These are phyloP conservation scores for Drosophila malerkotliana DNA, from an alignment of 1,140 invertebrate genomes.

Conservation along the genomic window DNA sequence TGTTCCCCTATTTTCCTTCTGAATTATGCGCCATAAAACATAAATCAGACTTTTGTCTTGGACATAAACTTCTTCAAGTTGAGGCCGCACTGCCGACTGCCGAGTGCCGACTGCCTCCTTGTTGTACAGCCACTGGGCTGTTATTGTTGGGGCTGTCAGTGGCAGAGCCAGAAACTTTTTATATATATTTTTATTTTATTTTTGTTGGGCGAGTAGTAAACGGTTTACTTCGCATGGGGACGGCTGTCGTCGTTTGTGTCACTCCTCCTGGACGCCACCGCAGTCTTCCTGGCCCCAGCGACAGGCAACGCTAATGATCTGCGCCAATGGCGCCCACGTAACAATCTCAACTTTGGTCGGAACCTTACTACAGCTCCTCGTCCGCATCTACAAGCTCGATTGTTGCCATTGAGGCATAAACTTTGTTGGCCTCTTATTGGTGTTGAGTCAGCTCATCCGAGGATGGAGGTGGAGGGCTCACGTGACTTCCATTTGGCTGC, in stretches of 20 bases:
- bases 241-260: constrained; percentile 53
- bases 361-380: neutral
- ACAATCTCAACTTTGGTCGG: constrained; percentile 17
- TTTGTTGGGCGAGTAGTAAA: constrained; percentile 34
- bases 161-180: constrained; percentile 44
- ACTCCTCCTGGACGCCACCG: constrained; percentile 11
- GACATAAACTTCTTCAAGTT: constrained; percentile 50
- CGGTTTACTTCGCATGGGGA: constrained; percentile 37
- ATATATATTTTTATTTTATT: constrained; percentile 44
- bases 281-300: constrained; percentile 8
- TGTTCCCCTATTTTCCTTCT: neutral
- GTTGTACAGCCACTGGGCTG: neutral
- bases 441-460: constrained; percentile 6
- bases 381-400: constrained; percentile 1
- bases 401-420: constrained; percentile 22
- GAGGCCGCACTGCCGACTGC: neutral
- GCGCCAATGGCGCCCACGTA: constrained; percentile 68
- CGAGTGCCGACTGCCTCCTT: too few species aligned
- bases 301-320: constrained; percentile 69
- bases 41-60: constrained; percentile 70
- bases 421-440: constrained; percentile 25
- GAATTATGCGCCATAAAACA: constrained; percentile 52
- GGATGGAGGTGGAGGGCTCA: constrained; percentile 30
- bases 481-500: constrained; percentile 27
- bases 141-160: constrained; percentile 44